These are phyloP conservation scores for Pipistrellus nathusii DNA, from an alignment of 2,797 vertebrate species.

Conservation along the genomic window DNA sequence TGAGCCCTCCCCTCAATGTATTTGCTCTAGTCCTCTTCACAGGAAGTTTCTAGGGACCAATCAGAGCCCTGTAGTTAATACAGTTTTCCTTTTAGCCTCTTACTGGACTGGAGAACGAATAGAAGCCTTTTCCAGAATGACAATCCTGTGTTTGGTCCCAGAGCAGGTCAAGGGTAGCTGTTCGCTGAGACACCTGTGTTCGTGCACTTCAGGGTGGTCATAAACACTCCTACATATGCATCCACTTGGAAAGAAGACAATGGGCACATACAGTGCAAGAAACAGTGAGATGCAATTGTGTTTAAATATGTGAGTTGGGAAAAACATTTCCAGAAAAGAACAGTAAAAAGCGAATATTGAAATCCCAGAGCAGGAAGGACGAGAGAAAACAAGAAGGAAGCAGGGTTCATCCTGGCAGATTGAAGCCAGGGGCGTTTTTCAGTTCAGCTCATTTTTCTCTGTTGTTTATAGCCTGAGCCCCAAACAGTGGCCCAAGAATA, in stretches of 20 bases:
- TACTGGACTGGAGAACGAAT: not conserved
- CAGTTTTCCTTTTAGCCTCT: slow-evolving; percentile 55
- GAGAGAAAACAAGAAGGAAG: not conserved
- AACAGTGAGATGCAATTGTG: not conserved
- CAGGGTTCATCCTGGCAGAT: not conserved
- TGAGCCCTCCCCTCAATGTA: not conserved
- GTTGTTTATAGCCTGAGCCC: slow-evolving; percentile 21
- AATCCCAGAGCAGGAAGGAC: not conserved
- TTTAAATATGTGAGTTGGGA: not conserved
- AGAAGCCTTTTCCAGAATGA: not conserved
- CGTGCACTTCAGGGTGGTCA: not conserved
- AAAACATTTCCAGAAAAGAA: not conserved
- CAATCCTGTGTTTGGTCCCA: not conserved
- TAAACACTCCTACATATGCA: not conserved
- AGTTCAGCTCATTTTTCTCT: not conserved
- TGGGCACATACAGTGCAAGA: not conserved
- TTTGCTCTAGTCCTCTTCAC: slow-evolving; percentile 57
- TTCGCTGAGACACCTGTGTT: not conserved
- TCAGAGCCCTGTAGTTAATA: not conserved
- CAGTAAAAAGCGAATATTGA: not conserved
- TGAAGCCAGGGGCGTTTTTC: not conserved
- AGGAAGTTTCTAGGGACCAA: slow-evolving; percentile 60
- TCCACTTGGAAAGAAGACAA: not conserved
- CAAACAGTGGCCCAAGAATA: not conserved
- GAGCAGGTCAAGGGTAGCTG: not conserved